Evolutionary conservation across 2,888 invertebrate species (phyloP), one percentile per base, ranked within the genome.

Genomic region (Ganaspis brasiliensis): DNA sequence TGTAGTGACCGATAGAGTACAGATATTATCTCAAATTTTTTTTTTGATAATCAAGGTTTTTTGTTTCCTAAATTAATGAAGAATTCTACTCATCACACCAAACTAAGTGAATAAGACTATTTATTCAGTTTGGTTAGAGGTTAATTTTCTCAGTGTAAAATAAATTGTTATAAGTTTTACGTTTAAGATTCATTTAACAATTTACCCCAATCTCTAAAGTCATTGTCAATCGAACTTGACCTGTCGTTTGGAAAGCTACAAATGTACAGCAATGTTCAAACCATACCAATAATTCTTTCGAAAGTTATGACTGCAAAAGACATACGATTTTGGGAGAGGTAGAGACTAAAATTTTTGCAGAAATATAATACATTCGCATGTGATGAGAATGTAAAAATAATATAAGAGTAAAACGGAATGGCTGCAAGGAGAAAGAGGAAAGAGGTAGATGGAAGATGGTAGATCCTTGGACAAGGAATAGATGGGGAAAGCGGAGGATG

Each of bases 391-490:
- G 52, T 52, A 52, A 52, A 52, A 52, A 52, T 52, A 52, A 52
- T 52, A 52, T 74, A 49, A 59, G 16, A 63, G 72, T 35, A 56
- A 75, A 75, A 74, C 52, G 59, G 49, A 61, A 59, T 63, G 59
- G 57, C 61, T 45, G n/a, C 35, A 56, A 37, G 9, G 56, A 67
- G 40, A 19, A 74, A 75, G 40, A 52, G 26, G 8, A 14, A 24
- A 78, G 79, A 76, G 78, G 76, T 79, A 81, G 77, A 16, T 61
- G 61, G 35, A 35, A 37, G 35, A 37, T 63, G 21, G 21, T 67
- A 67, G 26, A 67, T 67, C 45, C 67, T 45, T 67, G 45, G 24
- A 45, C 67, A 45, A 67, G 63, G 63, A 21, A 37, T 67, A 73
- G 49, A 35, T 72, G 72, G 71, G 57, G 73, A 75, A 72, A 76